Conservation (phyloP, 2,888 invertebrate species). For the Chouioia cunea region DNA sequence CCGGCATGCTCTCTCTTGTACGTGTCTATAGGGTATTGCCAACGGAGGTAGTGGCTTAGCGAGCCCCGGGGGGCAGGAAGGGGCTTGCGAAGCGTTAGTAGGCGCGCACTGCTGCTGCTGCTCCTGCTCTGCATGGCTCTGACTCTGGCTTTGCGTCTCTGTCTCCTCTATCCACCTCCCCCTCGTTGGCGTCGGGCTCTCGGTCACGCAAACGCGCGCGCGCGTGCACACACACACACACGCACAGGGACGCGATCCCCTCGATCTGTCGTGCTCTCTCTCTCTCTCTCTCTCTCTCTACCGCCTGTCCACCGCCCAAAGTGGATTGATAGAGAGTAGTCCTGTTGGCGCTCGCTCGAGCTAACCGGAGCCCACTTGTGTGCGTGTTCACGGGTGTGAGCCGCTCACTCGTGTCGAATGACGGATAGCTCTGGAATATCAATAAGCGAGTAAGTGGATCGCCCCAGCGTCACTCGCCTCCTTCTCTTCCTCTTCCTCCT, state of each 20-base stretch:
- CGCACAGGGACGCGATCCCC: neutral
- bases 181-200: too few relatives aligned
- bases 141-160: slow-evolving; percentile 2
- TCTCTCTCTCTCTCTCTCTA: neutral
- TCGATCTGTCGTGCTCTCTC: neutral
- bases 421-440: slow-evolving; percentile 47
- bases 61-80: slow-evolving; percentile 19
- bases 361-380: slow-evolving; percentile 14
- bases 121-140: slow-evolving; percentile 16
- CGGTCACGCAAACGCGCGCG: neutral
- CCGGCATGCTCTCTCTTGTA: neutral
- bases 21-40: neutral
- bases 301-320: slow-evolving; percentile 48
- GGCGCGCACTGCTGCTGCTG: slow-evolving; percentile 4
- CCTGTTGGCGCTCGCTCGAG: slow-evolving; percentile 54
- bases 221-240: neutral
- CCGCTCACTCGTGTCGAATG: slow-evolving; percentile 36
- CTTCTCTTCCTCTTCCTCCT: slow-evolving; percentile 2
- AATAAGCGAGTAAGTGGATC: slow-evolving; percentile 46
- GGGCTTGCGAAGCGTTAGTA: slow-evolving; percentile 20
- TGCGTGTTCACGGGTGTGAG: neutral
- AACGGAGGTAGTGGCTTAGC: neutral
- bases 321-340: slow-evolving; percentile 59
- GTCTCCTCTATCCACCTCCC: too few relatives aligned
- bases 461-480: neutral